phyloP scores from a whole-genome alignment of 2,888 invertebrate species.

The Carterocephalus palaemon region DNA sequence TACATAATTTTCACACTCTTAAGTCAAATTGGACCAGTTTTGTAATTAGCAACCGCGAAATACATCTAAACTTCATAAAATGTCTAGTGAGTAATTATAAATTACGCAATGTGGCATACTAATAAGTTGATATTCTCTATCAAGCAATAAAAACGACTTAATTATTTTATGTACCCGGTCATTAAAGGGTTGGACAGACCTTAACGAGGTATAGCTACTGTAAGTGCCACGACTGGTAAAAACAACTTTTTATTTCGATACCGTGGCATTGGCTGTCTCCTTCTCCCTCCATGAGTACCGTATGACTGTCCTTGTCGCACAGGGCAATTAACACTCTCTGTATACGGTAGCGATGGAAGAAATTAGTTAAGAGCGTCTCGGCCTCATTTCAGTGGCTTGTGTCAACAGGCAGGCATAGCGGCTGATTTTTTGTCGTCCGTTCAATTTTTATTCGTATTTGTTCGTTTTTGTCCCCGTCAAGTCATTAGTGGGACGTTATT shows the following conservation, averaged over 20 bases:
- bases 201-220: conserved; percentile 60
- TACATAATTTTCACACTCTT: background rate
- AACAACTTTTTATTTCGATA: conserved; percentile 62
- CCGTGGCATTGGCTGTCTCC: conserved; percentile 41
- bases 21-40: conserved; percentile 5
- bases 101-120: conserved; percentile 17
- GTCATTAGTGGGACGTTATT: conserved; percentile 39
- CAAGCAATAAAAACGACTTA: conserved; percentile 21
- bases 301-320: conserved; percentile 41
- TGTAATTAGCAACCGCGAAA: conserved; percentile 13
- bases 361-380: conserved; percentile 68
- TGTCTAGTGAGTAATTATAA: conserved; percentile 14
- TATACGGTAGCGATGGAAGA: conserved; percentile 73
- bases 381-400: conserved; percentile 55
- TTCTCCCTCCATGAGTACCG: conserved; percentile 28
- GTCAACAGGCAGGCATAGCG: conserved; percentile 46
- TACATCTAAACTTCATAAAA: conserved; percentile 22
- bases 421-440: conserved; percentile 33
- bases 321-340: conserved; percentile 67
- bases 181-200: conserved; percentile 65
- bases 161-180: conserved; percentile 32
- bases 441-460: conserved; percentile 28
- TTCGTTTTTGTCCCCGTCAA: conserved; percentile 37
- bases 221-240: conserved; percentile 49
- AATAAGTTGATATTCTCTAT: conserved; percentile 6